Conservation (phyloP, 1,140 invertebrate species). For the Parasteatoda tepidariorum region DNA sequence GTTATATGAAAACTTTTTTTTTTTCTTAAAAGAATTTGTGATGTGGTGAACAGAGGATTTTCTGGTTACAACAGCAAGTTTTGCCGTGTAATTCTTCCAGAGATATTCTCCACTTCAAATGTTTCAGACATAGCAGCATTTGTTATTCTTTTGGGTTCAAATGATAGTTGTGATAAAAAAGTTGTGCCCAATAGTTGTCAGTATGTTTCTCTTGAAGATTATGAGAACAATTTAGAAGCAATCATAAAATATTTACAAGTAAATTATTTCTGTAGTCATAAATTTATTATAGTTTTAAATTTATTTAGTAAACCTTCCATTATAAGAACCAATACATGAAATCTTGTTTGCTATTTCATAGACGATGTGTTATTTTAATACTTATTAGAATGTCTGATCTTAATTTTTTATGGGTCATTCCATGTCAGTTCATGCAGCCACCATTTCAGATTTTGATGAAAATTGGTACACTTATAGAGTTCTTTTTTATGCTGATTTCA, state of each 20-base stretch:
- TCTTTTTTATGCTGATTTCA: background rate
- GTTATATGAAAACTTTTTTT: slow-evolving; percentile 10
- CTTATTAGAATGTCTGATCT: background rate
- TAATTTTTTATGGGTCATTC: background rate
- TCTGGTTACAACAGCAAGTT: slow-evolving; percentile 69
- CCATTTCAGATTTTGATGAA: no score
- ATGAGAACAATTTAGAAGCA: slow-evolving; percentile 65
- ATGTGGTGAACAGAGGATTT: slow-evolving; percentile 69
- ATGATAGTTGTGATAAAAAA: slow-evolving; percentile 67
- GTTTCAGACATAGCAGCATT: slow-evolving; percentile 65
- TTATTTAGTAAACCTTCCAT: background rate
- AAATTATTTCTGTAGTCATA: background rate
- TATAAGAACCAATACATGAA: background rate
- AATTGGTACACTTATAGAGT: no score
- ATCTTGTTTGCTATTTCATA: background rate
- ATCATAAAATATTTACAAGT: slow-evolving; percentile 68
- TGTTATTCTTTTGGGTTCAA: slow-evolving; percentile 69
- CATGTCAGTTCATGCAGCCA: background rate
- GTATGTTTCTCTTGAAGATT: slow-evolving; percentile 69
- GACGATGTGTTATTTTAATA: background rate
- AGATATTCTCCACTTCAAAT: slow-evolving; percentile 64
- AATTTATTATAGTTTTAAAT: background rate
- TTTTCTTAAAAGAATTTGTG: slow-evolving; percentile 66
- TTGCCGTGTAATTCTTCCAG: slow-evolving; percentile 66
- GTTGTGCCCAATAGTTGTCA: slow-evolving; percentile 65